These are phyloP conservation scores for Tethya wilhelma DNA, from an alignment of 37 sponge, comb jelly and placozoan genomes.

Conservation along the genomic window DNA sequence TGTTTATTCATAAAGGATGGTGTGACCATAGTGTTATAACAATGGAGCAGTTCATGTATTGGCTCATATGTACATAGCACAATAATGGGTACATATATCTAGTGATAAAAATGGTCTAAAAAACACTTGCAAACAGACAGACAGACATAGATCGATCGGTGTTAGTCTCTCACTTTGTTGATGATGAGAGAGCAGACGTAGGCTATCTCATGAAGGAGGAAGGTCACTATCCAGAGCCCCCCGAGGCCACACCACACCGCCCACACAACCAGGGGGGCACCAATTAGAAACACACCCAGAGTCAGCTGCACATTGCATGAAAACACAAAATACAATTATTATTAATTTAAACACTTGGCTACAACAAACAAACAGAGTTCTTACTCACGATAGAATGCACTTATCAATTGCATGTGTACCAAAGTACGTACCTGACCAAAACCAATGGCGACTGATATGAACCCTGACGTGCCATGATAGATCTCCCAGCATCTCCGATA, in stretches of 20 bases:
- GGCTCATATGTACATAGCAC: too few relatives aligned
- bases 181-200: not conserved
- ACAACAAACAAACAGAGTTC: not conserved
- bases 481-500: constrained; percentile 61
- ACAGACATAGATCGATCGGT: too few relatives aligned
- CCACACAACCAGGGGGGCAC: constrained; percentile 64
- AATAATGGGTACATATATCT: too few relatives aligned
- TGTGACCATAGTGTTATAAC: too few relatives aligned
- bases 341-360: not conserved
- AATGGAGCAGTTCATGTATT: too few relatives aligned
- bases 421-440: constrained; percentile 45
- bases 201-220: constrained; percentile 59
- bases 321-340: not conserved
- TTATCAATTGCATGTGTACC: too few relatives aligned
- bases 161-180: too few relatives aligned
- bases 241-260: constrained; percentile 54
- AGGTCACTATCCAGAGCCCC: constrained; percentile 43
- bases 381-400: too few relatives aligned
- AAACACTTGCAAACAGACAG: too few relatives aligned
- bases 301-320: constrained; percentile 42
- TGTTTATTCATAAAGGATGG: too few relatives aligned
- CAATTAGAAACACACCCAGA: constrained; percentile 66
- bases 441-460: constrained; percentile 44
- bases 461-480: constrained; percentile 53
- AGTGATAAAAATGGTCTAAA: too few relatives aligned